These are phyloP conservation scores for Blera fallax DNA, from an alignment of 2,888 invertebrate species.

Conservation along the genomic window DNA sequence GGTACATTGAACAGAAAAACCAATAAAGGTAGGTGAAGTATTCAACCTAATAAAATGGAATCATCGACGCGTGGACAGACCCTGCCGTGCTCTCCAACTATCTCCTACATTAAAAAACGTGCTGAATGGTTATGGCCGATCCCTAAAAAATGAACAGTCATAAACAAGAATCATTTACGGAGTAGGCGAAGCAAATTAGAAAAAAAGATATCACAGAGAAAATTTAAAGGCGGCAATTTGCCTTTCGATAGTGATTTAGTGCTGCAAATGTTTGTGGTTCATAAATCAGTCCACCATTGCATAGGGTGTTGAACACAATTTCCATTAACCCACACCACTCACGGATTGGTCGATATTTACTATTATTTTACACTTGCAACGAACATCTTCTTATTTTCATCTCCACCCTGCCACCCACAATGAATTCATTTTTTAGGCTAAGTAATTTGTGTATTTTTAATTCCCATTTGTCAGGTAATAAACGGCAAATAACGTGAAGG, in stretches of 20 bases:
- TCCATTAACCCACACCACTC: neutral
- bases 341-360: neutral
- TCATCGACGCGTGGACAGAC: neutral
- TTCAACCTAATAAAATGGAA: neutral
- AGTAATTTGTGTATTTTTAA: constrained; percentile 23
- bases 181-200: neutral
- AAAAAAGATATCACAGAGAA: neutral
- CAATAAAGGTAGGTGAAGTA: neutral
- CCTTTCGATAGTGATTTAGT: neutral
- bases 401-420: neutral
- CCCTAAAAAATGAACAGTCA: neutral
- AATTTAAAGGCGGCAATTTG: neutral
- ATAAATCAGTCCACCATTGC: neutral
- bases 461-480: constrained; percentile 26
- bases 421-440: neutral
- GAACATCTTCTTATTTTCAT: neutral
- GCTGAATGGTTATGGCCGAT: neutral
- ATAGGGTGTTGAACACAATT: neutral
- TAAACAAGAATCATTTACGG: neutral
- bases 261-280: constrained; percentile 2
- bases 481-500: constrained; percentile 6
- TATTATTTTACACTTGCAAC: neutral
- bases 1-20: neutral
- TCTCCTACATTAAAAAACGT: neutral
- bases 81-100: neutral